Conservation (phyloP, 2,113 vertebrate species). For the Thalassoma bifasciatum region DNA sequence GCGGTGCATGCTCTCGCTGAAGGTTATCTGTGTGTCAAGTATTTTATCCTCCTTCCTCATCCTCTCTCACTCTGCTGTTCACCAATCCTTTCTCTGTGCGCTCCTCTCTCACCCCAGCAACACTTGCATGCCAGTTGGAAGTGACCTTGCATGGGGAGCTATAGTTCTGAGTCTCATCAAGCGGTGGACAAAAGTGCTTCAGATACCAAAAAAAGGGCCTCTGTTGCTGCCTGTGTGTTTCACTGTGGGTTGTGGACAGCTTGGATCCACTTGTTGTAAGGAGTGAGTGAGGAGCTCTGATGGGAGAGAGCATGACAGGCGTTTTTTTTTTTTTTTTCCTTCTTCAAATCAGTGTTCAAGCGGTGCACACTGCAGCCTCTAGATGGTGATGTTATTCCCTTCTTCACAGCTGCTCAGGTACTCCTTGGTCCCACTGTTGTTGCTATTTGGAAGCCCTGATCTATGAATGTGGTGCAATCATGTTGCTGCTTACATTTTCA, state of each 20-base stretch:
- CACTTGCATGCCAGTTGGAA: slow-evolving; percentile 67
- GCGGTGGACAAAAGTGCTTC: slow-evolving; percentile 33
- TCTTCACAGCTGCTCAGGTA: slow-evolving; percentile 9
- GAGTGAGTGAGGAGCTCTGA: slow-evolving; percentile 34
- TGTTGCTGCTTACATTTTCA: slow-evolving; percentile 25
- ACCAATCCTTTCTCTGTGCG: slow-evolving; percentile 17
- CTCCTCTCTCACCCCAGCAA: slow-evolving; percentile 38
- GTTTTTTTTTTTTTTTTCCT: slow-evolving; percentile 32
- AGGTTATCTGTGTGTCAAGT: slow-evolving; percentile 55
- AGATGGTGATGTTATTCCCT: slow-evolving; percentile 81
- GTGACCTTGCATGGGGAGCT: slow-evolving; percentile 72
- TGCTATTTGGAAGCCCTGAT: slow-evolving; percentile 21
- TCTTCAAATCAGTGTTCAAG: slow-evolving; percentile 2
- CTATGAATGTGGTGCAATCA: slow-evolving; percentile 17
- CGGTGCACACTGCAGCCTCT: slow-evolving; percentile 43
- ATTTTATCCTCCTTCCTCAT: slow-evolving; percentile 9
- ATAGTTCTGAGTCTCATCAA: slow-evolving; percentile 72
- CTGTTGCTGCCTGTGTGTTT: neutral
- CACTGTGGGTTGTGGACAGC: slow-evolving; percentile 4
- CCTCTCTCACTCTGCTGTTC: slow-evolving; percentile 44
- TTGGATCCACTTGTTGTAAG: slow-evolving; percentile 55
- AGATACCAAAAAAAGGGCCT: slow-evolving; percentile 3
- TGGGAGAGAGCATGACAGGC: slow-evolving; percentile 38
- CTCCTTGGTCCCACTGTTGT: slow-evolving; percentile 14
- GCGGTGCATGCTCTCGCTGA: slow-evolving; percentile 47